Conservation (phyloP, 2,797 vertebrate species). For the Girardinus metallicus region DNA sequence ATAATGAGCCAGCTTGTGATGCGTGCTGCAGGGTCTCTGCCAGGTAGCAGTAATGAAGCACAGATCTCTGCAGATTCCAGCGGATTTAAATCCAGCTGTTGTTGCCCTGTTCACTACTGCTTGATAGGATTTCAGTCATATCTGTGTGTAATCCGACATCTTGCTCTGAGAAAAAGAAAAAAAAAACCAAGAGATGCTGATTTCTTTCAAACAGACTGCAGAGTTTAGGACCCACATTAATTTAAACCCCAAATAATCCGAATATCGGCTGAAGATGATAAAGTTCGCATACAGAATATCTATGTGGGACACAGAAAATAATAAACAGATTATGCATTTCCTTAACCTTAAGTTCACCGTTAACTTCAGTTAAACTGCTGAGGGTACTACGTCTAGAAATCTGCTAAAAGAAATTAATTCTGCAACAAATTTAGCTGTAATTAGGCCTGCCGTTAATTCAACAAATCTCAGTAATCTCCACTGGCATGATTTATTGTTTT, state of each 20-base stretch:
- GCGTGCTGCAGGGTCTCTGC: slow-evolving; percentile 55
- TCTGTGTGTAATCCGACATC: slow-evolving; percentile 10
- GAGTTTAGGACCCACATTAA: not conserved
- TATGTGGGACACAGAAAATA: not conserved
- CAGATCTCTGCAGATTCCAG: slow-evolving; percentile 27
- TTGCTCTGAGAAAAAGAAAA: slow-evolving; percentile 12
- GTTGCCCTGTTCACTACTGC: slow-evolving; percentile 18
- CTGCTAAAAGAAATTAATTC: not conserved
- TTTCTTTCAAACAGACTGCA: not conserved
- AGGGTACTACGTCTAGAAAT: not conserved
- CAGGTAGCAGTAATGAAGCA: slow-evolving; percentile 51
- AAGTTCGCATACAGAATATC: not conserved
- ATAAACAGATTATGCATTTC: not conserved
- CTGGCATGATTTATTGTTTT: no score
- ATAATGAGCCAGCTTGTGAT: slow-evolving; percentile 67
- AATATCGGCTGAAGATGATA: not conserved
- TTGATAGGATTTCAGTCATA: slow-evolving; percentile 44
- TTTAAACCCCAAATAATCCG: not conserved
- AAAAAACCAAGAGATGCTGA: not conserved
- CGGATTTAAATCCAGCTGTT: slow-evolving; percentile 29
- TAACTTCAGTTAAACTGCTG: not conserved
- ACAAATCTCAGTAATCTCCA: no score
- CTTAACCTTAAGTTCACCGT: not conserved
- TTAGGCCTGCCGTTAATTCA: no score
- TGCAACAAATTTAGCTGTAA: not conserved